Conservation (phyloP, 2,113 vertebrate genomes). For the Rhea pennata region DNA sequence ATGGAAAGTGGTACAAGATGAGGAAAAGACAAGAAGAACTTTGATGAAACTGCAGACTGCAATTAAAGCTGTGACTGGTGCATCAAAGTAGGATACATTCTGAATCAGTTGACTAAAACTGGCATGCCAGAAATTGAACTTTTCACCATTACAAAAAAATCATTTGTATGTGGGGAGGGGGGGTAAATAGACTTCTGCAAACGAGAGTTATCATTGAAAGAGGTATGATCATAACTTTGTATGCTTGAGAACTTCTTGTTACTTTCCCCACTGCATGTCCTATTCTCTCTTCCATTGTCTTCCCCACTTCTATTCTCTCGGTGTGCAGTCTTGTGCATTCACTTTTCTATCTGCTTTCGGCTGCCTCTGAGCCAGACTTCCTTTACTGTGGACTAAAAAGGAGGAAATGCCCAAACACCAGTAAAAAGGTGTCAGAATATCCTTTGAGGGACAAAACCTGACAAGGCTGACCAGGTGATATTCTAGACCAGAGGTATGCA, state of each 20-base stretch:
- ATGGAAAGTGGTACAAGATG: not conserved
- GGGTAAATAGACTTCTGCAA: not conserved
- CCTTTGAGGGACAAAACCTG: not conserved
- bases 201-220: not conserved
- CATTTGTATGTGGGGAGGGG: too few relatives aligned
- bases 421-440: not conserved
- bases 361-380: not conserved
- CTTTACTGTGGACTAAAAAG: not conserved
- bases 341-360: not conserved
- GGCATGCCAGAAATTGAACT: not conserved
- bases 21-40: not conserved
- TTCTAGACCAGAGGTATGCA: not conserved
- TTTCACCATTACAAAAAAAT: not conserved
- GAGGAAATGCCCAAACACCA: not conserved
- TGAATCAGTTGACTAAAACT: not conserved
- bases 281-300: not conserved
- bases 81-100: not conserved
- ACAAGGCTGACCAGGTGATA: not conserved
- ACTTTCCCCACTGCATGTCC: not conserved
- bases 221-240: rapidly evolving
- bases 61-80: not conserved
- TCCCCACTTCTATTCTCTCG: not conserved
- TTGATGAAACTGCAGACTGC: not conserved
- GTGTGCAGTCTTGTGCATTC: not conserved
- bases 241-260: not conserved